Conservation (phyloP, 2,113 vertebrate species). For the Platysteira castanea region DNA sequence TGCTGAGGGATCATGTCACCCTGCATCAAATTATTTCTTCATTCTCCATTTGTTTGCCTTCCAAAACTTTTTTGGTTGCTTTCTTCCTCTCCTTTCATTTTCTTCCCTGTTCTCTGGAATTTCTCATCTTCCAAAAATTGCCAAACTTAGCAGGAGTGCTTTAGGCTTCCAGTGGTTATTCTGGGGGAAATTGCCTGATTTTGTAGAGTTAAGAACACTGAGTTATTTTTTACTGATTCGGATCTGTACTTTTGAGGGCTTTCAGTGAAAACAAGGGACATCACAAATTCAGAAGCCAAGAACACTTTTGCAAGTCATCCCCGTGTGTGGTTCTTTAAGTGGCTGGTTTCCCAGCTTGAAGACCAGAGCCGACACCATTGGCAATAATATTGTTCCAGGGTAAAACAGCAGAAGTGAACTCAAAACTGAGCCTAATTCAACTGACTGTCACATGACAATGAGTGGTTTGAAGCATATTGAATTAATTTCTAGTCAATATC, state of each 20-base stretch:
- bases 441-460: neutral
- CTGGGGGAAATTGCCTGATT: neutral
- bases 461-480: neutral
- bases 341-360: neutral
- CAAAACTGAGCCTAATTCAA: neutral
- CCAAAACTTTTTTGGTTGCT: neutral
- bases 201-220: neutral
- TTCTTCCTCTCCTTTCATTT: neutral
- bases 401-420: neutral
- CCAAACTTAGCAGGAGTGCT: neutral
- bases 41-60: neutral
- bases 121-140: neutral
- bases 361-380: neutral
- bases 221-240: neutral
- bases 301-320: neutral
- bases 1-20: neutral
- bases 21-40: neutral
- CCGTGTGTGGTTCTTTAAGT: rapidly evolving
- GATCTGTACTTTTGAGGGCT: neutral
- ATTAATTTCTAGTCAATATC: neutral
- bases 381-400: neutral
- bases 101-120: neutral
- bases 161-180: neutral
- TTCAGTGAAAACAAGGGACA: neutral
- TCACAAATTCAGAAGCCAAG: neutral